Conservation (phyloP, 37 sponge, comb jelly and placozoan genomes). For the Dysidea cf. avara region DNA sequence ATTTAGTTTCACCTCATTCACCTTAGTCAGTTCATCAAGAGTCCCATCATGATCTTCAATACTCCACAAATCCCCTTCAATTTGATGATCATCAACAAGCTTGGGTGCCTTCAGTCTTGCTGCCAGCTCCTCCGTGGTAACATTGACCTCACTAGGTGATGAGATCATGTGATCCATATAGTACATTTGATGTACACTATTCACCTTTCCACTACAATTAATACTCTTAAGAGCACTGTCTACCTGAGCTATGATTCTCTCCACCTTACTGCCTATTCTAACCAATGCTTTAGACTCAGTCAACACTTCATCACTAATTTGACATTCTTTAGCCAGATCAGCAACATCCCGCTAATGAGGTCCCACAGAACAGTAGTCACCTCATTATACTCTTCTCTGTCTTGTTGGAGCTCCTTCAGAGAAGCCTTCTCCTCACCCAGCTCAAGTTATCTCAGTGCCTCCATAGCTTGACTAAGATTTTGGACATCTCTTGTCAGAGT, state of each 20-base stretch:
- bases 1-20: too few relatives aligned
- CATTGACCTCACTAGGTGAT: slow-evolving; percentile 20
- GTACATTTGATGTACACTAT: background rate
- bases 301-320: slow-evolving; percentile 29
- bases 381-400: slow-evolving; percentile 80
- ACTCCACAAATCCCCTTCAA: slow-evolving; percentile 55
- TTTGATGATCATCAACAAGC: slow-evolving; percentile 53
- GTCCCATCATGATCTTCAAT: slow-evolving; percentile 79
- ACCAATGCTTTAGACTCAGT: slow-evolving; percentile 53
- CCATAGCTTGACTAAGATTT: slow-evolving; percentile 64
- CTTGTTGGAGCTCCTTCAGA: slow-evolving; percentile 78
- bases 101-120: slow-evolving; percentile 43
- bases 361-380: slow-evolving; percentile 5
- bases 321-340: slow-evolving; percentile 46
- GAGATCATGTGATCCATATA: background rate
- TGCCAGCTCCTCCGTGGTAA: slow-evolving; percentile 60
- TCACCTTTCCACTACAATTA: slow-evolving; percentile 15
- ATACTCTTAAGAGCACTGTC: slow-evolving; percentile 44
- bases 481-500: slow-evolving; percentile 51
- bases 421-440: slow-evolving; percentile 40
- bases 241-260: slow-evolving; percentile 56
- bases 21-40: slow-evolving; percentile 79
- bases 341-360: slow-evolving; percentile 37
- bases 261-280: slow-evolving; percentile 58
- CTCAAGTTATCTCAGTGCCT: slow-evolving; percentile 32